A percentile compares a stretch with the other conserved stretches of the same genome.
These are phyloP conservation scores for Mastomys coucha DNA, from an alignment of 2,113 vertebrate genomes.

Conservation along the genomic window DNA sequence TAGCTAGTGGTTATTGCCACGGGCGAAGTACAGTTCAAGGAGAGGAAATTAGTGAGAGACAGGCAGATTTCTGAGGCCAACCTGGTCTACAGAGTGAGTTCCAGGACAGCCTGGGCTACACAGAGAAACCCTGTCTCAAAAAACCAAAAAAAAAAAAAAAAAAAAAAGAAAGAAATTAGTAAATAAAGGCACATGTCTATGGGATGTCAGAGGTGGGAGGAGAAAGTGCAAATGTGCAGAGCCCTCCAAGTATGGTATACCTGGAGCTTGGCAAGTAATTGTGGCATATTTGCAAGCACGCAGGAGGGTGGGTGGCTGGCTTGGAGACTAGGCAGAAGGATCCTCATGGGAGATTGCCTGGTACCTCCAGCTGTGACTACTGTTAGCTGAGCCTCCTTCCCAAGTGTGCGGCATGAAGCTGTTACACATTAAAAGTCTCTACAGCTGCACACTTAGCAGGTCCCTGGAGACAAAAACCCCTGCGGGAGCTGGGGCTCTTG, in stretches of 20 bases:
- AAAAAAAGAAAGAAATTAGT: not conserved
- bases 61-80: too few species aligned
- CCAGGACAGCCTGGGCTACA: too few species aligned
- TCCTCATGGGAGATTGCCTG: not conserved
- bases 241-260: not conserved
- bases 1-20: not conserved
- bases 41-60: too few species aligned
- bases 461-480: not conserved
- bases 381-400: not conserved
- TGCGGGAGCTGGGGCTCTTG: too few species aligned
- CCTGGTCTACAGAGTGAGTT: too few species aligned
- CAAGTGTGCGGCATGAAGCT: not conserved
- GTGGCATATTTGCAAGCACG: not conserved
- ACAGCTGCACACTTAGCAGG: not conserved
- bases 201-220: not conserved
- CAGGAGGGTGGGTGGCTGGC: not conserved
- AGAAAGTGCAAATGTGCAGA: not conserved
- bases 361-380: not conserved
- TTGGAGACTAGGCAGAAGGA: not conserved
- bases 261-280: not conserved
- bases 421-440: not conserved
- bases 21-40: not conserved
- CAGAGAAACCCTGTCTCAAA: too few species aligned
- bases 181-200: accelerated
- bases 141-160: too few species aligned